These are phyloP conservation scores for Vanessa atalanta DNA, from an alignment of 1,140 invertebrate genomes.

Conservation along the genomic window DNA sequence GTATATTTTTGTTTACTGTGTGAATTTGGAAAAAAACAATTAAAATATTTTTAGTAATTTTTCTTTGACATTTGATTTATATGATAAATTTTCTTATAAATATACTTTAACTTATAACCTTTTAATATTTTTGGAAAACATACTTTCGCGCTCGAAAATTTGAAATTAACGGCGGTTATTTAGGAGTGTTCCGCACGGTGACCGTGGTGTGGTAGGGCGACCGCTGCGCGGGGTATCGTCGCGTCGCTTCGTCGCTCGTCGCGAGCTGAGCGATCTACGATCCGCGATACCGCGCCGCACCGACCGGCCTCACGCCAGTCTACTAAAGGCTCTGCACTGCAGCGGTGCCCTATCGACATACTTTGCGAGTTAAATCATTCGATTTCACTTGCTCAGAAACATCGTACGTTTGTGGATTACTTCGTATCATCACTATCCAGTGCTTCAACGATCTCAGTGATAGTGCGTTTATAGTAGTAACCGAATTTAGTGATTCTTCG, in stretches of 20 bases:
- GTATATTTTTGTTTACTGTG: no score
- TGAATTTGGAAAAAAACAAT: no score
- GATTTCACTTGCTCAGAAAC: conserved; percentile 22
- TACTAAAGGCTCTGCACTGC: conserved; percentile 66
- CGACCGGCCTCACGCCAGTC: conserved; percentile 53
- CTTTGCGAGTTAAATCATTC: conserved; percentile 18
- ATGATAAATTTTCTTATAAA: no score
- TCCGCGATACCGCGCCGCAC: conserved; percentile 21
- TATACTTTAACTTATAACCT: no score
- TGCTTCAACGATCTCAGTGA: conserved; percentile 52
- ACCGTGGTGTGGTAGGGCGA: conserved; percentile 9
- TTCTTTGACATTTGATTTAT: no score
- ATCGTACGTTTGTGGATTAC: conserved; percentile 42
- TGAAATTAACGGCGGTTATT: conserved; percentile 45
- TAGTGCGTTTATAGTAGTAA: conserved; percentile 47
- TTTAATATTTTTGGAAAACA: neutral
- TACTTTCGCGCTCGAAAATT: conserved; percentile 23
- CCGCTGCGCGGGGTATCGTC: conserved; percentile 15
- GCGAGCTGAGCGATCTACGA: conserved; percentile 19
- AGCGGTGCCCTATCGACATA: conserved; percentile 52
- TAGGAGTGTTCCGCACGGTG: conserved; percentile 33
- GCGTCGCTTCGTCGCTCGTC: conserved; percentile 24
- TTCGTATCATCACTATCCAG: conserved; percentile 33
- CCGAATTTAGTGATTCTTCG: conserved; percentile 51
- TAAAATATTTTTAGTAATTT: no score